A percentile compares a stretch with the other conserved stretches of the same genome.
phyloP scores from a whole-genome alignment of 2,888 invertebrate genomes.

The Ceratothoa steindachneri region DNA sequence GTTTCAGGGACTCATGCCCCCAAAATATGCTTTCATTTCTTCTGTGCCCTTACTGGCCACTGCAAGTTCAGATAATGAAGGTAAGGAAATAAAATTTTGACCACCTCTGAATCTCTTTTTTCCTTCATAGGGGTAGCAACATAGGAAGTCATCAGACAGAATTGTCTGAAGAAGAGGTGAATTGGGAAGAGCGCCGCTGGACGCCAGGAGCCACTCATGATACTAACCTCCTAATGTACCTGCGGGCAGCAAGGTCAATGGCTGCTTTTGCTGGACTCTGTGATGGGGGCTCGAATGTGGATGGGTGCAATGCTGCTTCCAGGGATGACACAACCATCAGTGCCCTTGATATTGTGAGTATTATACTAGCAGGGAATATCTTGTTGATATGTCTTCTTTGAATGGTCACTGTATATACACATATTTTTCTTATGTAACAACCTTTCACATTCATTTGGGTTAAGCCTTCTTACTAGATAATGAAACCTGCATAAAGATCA shows the following conservation, averaged over 20 bases:
- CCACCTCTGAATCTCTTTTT: background rate
- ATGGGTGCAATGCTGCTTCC: conserved; percentile 93
- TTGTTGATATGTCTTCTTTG: background rate
- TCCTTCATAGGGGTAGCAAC: conserved; percentile 22
- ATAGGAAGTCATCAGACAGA: too few species aligned
- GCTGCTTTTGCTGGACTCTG: conserved; percentile 99
- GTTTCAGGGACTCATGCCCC: too few species aligned
- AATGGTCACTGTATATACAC: too few species aligned
- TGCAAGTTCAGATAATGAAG: too few species aligned
- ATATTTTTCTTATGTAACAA: too few species aligned
- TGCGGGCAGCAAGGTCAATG: conserved; percentile 94
- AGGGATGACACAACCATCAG: conserved; percentile 96
- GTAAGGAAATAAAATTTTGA: background rate
- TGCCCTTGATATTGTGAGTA: conserved; percentile 80
- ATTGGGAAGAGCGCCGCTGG: conserved; percentile 85
- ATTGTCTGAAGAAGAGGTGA: conserved; percentile 56
- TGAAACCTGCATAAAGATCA: too few species aligned
- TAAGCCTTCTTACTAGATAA: too few species aligned
- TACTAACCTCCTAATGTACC: conserved; percentile 93
- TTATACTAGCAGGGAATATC: background rate
- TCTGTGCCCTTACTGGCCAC: too few species aligned
- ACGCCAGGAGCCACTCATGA: conserved; percentile 77
- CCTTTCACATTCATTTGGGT: too few species aligned
- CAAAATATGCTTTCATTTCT: too few species aligned
- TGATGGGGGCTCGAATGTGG: conserved; percentile 94